Evolutionary conservation across 2,888 invertebrate species (phyloP), one percentile per base, ranked within the genome.

Genomic region (Nemapogon koenigi): DNA sequence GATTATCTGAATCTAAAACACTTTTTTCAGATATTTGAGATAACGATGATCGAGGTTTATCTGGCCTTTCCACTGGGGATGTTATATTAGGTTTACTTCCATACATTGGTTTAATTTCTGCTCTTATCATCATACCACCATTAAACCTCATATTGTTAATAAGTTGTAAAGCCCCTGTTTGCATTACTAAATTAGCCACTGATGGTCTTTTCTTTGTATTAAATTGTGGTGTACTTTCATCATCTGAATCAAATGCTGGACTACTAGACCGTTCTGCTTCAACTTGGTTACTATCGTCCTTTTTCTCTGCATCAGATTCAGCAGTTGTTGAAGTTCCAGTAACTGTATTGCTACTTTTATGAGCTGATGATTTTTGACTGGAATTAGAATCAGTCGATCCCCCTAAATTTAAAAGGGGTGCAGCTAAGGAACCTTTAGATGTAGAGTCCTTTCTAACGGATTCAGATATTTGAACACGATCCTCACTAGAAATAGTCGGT

Each of bases 231-330:
- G 86, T 86, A 44, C 90, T 89, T 54, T 97, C 96, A 44, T 96
- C 95, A 57, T 97, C 96, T 0, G 96, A 96, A 52, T 96, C 96
- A 59, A 96, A 97, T 0, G 94, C 94, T 1, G 94, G 87, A 59
- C 95, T 95, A 54, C 95, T 95, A 1, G 95, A 95, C 28, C 95
- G 81, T 58, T 91, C 88, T 26, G 85, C 80, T 55, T 88, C 83
- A 7, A 78, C 69, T 46, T 73, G 76, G 45, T 46, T 47, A 15
- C 33, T 40, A 47, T 69, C 70, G 57, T 78, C 71, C 55, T 64
- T 79, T 44, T 71, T 80, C 29, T 78, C 76, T 37, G 61, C 64
- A 40, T 81, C 72, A 10, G 73, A 73, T 48, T 76, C 76, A 27
- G 55, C 75, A 17, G 82, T 82, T n/a, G 82, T 82, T 2, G 82